Percentiles rank a stretch among this genome's conserved stretches.
Evolutionary conservation across 2,113 vertebrate genomes (phyloP).

Genomic region (Megaceryle torquata): DNA sequence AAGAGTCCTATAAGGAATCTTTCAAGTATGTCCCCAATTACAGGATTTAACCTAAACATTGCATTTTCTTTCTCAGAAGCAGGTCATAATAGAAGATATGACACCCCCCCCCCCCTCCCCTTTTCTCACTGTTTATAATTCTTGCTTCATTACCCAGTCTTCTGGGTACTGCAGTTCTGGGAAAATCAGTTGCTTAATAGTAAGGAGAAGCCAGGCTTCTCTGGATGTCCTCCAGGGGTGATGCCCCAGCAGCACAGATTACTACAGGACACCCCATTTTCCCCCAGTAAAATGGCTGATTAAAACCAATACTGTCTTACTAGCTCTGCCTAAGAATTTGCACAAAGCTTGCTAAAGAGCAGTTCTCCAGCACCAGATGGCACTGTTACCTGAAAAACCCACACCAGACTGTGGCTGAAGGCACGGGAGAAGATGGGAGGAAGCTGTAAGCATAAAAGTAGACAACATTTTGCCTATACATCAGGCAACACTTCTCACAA

Average conservation of each 20-base stretch:
- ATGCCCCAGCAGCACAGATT: neutral
- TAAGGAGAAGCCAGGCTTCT: neutral
- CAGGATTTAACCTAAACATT: neutral
- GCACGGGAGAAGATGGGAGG: neutral
- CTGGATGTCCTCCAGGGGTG: neutral
- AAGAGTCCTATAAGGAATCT: neutral
- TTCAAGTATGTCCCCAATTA: neutral
- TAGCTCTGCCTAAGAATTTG: neutral
- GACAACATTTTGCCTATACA: neutral
- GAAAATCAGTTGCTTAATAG: neutral
- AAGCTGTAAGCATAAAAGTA: neutral
- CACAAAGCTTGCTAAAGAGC: neutral
- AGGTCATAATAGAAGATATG: neutral
- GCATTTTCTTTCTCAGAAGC: neutral
- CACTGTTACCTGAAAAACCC: conserved; percentile 48
- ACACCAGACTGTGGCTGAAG: fast-evolving
- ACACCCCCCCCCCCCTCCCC: neutral
- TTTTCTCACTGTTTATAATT: neutral
- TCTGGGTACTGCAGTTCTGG: neutral
- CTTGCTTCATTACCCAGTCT: neutral
- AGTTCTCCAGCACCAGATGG: conserved; percentile 48
- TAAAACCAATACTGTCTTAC: neutral
- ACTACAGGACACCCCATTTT: neutral
- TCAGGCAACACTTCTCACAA: neutral
- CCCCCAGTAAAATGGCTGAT: neutral